Conservation (phyloP, 2,888 invertebrate species). For the Notodonta dromedarius region DNA sequence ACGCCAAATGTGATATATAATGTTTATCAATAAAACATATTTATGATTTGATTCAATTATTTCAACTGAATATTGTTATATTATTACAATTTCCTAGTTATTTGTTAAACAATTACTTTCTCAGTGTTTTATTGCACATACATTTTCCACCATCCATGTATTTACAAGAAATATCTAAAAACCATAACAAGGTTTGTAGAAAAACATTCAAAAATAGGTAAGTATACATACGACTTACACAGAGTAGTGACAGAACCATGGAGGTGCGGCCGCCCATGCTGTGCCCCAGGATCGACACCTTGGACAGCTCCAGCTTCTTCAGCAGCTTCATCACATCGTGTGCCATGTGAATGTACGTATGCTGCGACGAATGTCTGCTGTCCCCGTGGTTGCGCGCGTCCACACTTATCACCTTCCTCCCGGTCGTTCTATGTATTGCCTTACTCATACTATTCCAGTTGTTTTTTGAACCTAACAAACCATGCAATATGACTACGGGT, state of each 20-base stretch:
- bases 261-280: slow-evolving; percentile 98
- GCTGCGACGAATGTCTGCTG: slow-evolving; percentile 91
- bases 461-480: slow-evolving; percentile 95
- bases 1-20: too few species aligned
- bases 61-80: too few species aligned
- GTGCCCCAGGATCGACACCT: slow-evolving; percentile 92
- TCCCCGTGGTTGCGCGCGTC: slow-evolving; percentile 98
- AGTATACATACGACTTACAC: slow-evolving; percentile 75
- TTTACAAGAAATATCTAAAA: too few species aligned
- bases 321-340: slow-evolving; percentile 84
- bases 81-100: too few species aligned
- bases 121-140: too few species aligned
- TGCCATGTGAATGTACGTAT: slow-evolving; percentile 91
- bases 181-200: too few species aligned
- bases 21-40: too few species aligned
- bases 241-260: slow-evolving; percentile 92
- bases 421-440: slow-evolving; percentile 87
- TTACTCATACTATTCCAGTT: slow-evolving; percentile 97
- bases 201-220: too few species aligned
- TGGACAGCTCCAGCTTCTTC: slow-evolving; percentile 85
- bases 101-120: too few species aligned
- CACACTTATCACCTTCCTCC: slow-evolving; percentile 90
- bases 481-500: slow-evolving; percentile 95
- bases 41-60: too few species aligned
- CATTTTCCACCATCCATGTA: too few species aligned